phyloP scores from a whole-genome alignment of 2,797 vertebrate genomes.

The Synaphobranchus kaupii region DNA sequence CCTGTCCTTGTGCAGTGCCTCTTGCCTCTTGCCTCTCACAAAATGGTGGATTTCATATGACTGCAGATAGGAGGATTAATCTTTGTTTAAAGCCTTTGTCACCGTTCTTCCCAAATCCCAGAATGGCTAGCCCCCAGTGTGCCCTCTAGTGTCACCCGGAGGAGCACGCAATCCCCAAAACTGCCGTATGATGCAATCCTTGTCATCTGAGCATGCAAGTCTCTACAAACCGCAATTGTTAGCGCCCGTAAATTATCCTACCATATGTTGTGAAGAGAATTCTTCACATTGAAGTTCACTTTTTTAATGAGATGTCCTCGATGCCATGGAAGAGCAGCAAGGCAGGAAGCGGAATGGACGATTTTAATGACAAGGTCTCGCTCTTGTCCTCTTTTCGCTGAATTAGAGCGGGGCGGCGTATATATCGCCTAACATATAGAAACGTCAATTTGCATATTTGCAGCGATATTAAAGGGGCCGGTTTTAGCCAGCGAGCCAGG shows the following conservation, averaged over 20 bases:
- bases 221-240: neutral
- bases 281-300: constrained; percentile 70
- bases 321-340: constrained; percentile 65
- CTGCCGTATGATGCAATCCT: constrained; percentile 30
- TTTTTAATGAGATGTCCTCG: constrained; percentile 87
- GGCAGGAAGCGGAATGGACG: constrained; percentile 60
- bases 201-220: neutral
- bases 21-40: neutral
- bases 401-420: constrained; percentile 94
- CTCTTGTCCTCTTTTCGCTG: constrained; percentile 89
- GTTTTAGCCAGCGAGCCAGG: constrained; percentile 89
- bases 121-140: neutral
- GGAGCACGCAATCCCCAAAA: neutral
- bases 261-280: neutral
- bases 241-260: neutral
- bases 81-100: neutral
- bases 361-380: constrained; percentile 96
- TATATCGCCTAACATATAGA: constrained; percentile 93
- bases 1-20: neutral
- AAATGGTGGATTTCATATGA: neutral
- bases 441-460: constrained; percentile 97
- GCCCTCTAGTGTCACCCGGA: neutral
- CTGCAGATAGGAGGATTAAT: neutral
- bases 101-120: neutral
- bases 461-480: constrained; percentile 91